These are phyloP conservation scores for Venustaconcha ellipsiformis DNA, from an alignment of 1,140 invertebrate genomes.

Conservation along the genomic window DNA sequence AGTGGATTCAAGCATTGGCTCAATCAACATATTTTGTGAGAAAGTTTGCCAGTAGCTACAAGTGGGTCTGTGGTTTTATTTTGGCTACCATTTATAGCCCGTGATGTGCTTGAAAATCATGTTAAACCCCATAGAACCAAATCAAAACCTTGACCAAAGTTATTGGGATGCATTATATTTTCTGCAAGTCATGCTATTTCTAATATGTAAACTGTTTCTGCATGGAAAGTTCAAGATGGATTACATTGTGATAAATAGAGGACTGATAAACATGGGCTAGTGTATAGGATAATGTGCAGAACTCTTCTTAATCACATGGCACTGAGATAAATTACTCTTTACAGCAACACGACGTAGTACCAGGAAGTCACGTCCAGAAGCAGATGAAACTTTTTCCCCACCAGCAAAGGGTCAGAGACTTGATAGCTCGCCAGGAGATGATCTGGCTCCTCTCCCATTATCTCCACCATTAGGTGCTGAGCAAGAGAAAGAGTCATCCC, in stretches of 20 bases:
- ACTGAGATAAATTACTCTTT: slow-evolving; percentile 9
- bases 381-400: slow-evolving; percentile 50
- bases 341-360: slow-evolving; percentile 44
- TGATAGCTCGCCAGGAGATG: slow-evolving; percentile 48
- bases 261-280: not conserved
- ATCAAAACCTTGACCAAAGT: too few relatives aligned
- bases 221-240: slow-evolving; percentile 23
- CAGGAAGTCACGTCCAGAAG: slow-evolving; percentile 31
- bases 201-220: slow-evolving; percentile 20
- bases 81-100: too few relatives aligned
- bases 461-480: slow-evolving; percentile 44
- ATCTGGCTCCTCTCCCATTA: slow-evolving; percentile 51
- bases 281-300: not conserved
- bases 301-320: not conserved
- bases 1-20: too few relatives aligned
- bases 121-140: too few relatives aligned
- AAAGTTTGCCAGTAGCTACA: too few relatives aligned
- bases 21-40: too few relatives aligned
- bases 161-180: not conserved
- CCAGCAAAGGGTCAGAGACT: slow-evolving; percentile 44
- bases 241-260: not conserved
- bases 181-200: too few relatives aligned
- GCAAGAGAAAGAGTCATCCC: slow-evolving; percentile 43
- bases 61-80: too few relatives aligned
- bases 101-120: too few relatives aligned